A percentile compares a stretch with the other conserved stretches of the same genome.
These are phyloP conservation scores for Selene dorsalis DNA, from an alignment of 2,797 vertebrate species.

Conservation along the genomic window DNA sequence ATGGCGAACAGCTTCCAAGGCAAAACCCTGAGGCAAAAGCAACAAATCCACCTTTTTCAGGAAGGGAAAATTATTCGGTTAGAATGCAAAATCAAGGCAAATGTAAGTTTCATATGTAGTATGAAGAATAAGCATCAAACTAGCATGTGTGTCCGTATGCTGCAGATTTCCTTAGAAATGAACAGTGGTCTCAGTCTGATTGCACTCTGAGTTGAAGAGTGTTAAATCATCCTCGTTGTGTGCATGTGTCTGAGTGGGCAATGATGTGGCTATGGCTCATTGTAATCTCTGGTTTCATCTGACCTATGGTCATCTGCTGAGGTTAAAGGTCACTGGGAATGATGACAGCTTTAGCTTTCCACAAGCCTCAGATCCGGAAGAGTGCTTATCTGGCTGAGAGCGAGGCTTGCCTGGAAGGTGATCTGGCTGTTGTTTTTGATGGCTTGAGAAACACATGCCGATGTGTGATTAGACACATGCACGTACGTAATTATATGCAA, in stretches of 20 bases:
- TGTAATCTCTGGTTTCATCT: conserved; percentile 51
- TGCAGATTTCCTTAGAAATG: background rate
- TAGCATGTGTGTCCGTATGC: background rate
- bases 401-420: conserved; percentile 29
- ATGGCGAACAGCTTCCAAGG: background rate
- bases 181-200: background rate
- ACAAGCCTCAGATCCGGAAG: conserved; percentile 30
- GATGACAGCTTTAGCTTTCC: conserved; percentile 37
- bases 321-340: conserved; percentile 52
- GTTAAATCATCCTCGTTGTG: background rate
- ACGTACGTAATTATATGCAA: conserved; percentile 53
- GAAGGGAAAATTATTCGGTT: background rate
- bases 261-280: background rate
- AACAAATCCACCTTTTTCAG: background rate
- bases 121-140: background rate
- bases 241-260: background rate
- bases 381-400: conserved; percentile 30
- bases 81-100: background rate
- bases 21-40: background rate
- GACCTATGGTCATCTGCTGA: conserved; percentile 42
- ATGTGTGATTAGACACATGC: conserved; percentile 43
- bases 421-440: conserved; percentile 34
- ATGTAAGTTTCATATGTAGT: background rate
- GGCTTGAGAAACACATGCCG: conserved; percentile 40
- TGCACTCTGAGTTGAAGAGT: background rate